phyloP scores from a whole-genome alignment of 2,888 invertebrate genomes.

The Ganaspis brasiliensis region DNA sequence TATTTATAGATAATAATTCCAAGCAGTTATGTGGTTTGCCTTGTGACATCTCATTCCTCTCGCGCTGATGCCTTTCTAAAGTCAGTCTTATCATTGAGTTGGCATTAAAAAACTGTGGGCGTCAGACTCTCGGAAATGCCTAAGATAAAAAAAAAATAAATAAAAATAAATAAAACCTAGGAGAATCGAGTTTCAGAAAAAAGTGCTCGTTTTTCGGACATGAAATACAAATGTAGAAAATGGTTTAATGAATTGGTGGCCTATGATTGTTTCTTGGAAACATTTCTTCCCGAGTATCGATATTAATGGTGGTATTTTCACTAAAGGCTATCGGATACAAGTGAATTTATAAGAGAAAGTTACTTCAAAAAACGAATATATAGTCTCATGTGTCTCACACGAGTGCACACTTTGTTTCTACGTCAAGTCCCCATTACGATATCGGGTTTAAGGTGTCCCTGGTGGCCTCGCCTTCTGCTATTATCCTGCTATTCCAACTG shows the following conservation, averaged over 20 bases:
- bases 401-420: slow-evolving; percentile 41
- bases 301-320: not conserved
- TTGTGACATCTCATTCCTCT: slow-evolving; percentile 74
- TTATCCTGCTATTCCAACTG: slow-evolving; percentile 9
- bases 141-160: no score
- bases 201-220: not conserved
- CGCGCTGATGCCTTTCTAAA: slow-evolving; percentile 75
- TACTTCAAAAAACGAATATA: slow-evolving; percentile 16
- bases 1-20: slow-evolving; percentile 65
- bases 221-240: no score
- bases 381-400: slow-evolving; percentile 13
- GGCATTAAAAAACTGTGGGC: slow-evolving; percentile 27
- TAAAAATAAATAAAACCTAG: not conserved
- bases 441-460: slow-evolving; percentile 37
- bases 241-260: no score
- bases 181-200: not conserved
- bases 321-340: slow-evolving; percentile 14
- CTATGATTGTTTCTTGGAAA: no score
- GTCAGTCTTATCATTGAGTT: slow-evolving; percentile 56
- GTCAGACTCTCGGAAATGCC: slow-evolving; percentile 15
- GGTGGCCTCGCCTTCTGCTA: slow-evolving; percentile 32
- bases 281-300: not conserved
- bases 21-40: slow-evolving; percentile 75
- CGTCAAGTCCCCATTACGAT: slow-evolving; percentile 27
- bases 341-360: slow-evolving; percentile 39